phyloP scores from a whole-genome alignment of 2,113 vertebrate species.

The Bambusicola thoracicus region DNA sequence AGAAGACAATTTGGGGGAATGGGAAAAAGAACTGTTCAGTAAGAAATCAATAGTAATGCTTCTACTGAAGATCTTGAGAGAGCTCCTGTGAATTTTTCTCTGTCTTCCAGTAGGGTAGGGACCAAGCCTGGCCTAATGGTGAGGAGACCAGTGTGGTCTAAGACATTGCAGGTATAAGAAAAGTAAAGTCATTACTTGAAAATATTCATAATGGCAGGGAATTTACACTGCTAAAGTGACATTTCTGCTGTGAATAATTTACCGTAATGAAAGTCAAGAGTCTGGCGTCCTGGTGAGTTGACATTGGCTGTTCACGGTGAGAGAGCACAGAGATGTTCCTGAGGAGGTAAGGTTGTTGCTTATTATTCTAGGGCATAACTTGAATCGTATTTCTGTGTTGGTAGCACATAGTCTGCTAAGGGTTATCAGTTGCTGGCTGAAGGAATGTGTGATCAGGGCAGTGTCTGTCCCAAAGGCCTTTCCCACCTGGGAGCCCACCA shows the following conservation, averaged over 20 bases:
- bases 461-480: background rate
- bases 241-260: constrained; percentile 38
- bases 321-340: background rate
- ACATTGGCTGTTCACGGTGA: background rate
- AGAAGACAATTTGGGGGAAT: background rate
- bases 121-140: background rate
- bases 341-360: background rate
- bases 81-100: background rate
- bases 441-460: background rate
- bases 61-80: background rate
- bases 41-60: background rate
- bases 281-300: background rate
- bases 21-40: background rate
- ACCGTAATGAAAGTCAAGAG: constrained; percentile 9
- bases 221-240: background rate
- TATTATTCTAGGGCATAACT: background rate
- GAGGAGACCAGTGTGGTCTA: background rate
- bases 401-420: background rate
- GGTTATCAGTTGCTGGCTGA: background rate
- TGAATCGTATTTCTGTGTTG: background rate
- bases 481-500: background rate
- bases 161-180: background rate
- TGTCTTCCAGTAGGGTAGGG: background rate
- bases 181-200: background rate
- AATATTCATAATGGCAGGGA: constrained; percentile 32